These are phyloP conservation scores for Hyaena hyaena DNA, from an alignment of 2,113 vertebrate genomes.

Conservation along the genomic window DNA sequence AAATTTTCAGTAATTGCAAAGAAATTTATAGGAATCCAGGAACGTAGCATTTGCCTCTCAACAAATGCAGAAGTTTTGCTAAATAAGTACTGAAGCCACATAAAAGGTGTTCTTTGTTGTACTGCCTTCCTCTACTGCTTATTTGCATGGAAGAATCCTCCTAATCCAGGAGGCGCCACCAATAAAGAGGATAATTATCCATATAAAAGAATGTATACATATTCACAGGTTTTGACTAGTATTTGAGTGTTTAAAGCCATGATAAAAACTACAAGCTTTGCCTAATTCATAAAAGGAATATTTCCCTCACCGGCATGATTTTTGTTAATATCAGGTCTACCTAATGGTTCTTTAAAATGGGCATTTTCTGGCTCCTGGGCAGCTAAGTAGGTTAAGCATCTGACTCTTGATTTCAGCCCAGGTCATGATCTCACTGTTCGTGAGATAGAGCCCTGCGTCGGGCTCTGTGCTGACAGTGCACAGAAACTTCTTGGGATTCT, in stretches of 20 bases:
- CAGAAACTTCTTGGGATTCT: too few species aligned
- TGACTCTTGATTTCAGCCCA: too few species aligned
- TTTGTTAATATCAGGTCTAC: constrained; percentile 62
- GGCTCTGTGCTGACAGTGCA: too few species aligned
- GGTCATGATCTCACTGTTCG: too few species aligned
- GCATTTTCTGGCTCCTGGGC: neutral
- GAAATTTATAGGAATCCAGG: constrained; percentile 58
- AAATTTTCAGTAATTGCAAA: constrained; percentile 50
- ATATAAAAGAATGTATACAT: constrained; percentile 84
- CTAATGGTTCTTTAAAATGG: constrained; percentile 21
- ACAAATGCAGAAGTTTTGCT: constrained; percentile 38
- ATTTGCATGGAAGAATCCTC: constrained; percentile 86
- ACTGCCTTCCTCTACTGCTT: constrained; percentile 74
- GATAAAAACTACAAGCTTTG: constrained; percentile 80
- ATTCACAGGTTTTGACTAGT: constrained; percentile 89
- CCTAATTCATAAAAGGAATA: constrained; percentile 73
- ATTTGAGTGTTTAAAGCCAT: constrained; percentile 82
- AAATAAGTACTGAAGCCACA: constrained; percentile 75
- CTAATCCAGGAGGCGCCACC: constrained; percentile 91
- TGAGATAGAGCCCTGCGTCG: too few species aligned
- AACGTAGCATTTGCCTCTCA: constrained; percentile 58
- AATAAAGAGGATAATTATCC: constrained; percentile 86
- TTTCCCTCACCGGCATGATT: constrained; percentile 44
- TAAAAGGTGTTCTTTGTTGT: constrained; percentile 74
- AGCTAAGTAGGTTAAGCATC: too few species aligned